phyloP scores from a whole-genome alignment of 2,113 vertebrate genomes.

The Ctenodactylus gundi region DNA sequence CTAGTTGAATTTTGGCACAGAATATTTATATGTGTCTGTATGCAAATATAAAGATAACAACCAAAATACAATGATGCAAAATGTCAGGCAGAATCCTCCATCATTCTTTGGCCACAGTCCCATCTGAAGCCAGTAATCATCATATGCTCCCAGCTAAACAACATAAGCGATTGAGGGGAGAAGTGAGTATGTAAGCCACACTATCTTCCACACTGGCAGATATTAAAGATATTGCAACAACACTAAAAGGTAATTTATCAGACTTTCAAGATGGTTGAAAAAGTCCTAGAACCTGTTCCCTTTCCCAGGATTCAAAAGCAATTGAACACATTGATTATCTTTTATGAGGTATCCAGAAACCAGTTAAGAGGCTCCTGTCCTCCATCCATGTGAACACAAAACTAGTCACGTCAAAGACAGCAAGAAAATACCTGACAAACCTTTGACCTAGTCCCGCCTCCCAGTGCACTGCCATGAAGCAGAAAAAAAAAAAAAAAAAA shows the following conservation, averaged over 20 bases:
- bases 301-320: no score
- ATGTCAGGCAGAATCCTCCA: not conserved
- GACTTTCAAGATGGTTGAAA: no score
- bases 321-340: not conserved
- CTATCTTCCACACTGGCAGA: not conserved
- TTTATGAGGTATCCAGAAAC: not conserved
- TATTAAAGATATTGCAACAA: not conserved
- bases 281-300: not conserved
- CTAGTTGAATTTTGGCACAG: not conserved
- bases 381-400: not conserved
- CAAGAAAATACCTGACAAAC: not conserved
- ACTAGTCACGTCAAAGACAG: not conserved
- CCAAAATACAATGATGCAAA: not conserved
- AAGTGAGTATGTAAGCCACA: not conserved
- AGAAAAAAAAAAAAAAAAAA: no score
- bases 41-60: not conserved
- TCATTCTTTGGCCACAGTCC: not conserved
- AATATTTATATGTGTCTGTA: not conserved
- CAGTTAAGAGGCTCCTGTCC: not conserved
- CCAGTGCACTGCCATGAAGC: not conserved
- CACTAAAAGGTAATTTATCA: not conserved
- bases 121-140: not conserved
- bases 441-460: not conserved
- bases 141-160: not conserved
- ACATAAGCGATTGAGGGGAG: not conserved